A percentile compares a stretch with the other conserved stretches of the same genome.
phyloP scores from a whole-genome alignment of 37 sponge, comb jelly and placozoan genomes.

The Eunapius fragilis region DNA sequence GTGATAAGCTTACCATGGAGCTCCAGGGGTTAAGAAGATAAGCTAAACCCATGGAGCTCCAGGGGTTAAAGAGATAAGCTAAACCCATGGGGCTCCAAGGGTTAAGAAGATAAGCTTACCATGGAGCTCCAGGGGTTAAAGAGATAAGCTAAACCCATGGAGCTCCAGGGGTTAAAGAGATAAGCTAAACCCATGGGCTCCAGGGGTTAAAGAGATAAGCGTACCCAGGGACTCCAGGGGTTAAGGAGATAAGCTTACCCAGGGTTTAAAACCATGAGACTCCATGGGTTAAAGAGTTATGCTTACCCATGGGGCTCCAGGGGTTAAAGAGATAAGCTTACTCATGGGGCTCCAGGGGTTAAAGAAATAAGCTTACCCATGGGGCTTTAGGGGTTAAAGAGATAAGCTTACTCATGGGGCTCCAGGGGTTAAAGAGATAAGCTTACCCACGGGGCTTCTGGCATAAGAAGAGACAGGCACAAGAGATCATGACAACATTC shows the following conservation, averaged over 20 bases:
- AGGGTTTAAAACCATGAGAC: too few species aligned
- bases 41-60: too few species aligned
- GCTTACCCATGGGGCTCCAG: too few species aligned
- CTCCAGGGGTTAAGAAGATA: slow-evolving; percentile 51
- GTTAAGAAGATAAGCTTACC: slow-evolving; percentile 7
- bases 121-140: slow-evolving; percentile 58
- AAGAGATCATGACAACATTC: slow-evolving; percentile 49
- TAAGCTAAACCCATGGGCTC: too few species aligned
- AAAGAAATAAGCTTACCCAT: slow-evolving; percentile 6
- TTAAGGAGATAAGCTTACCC: slow-evolving; percentile 7
- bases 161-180: too few species aligned
- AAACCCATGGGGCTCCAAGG: too few species aligned
- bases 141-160: neutral
- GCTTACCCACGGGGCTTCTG: slow-evolving; percentile 62
- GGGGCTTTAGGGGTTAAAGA: too few species aligned
- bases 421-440: too few species aligned
- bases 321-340: slow-evolving; percentile 6
- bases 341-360: slow-evolving; percentile 60
- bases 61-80: too few species aligned
- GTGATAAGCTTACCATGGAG: slow-evolving; percentile 42
- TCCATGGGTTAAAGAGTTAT: too few species aligned
- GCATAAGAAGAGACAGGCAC: slow-evolving; percentile 62
- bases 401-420: too few species aligned
- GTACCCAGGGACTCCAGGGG: slow-evolving; percentile 58
- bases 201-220: neutral